phyloP scores from a whole-genome alignment of 2,113 vertebrate species.

The Siniperca chuatsi region DNA sequence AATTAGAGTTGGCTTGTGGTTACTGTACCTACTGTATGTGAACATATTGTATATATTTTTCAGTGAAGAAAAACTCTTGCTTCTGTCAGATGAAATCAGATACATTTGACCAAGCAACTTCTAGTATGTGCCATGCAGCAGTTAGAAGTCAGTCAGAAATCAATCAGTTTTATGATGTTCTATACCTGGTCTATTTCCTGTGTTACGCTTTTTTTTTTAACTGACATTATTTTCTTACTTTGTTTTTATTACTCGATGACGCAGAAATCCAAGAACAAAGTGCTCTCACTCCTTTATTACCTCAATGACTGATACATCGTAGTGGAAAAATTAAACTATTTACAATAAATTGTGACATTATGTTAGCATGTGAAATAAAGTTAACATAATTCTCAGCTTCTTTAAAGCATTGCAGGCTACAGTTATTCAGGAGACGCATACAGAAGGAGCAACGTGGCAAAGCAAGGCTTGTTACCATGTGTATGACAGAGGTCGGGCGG shows the following conservation, averaged over 20 bases:
- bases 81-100: constrained; percentile 5
- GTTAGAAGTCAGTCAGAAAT: not conserved
- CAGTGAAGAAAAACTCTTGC: constrained; percentile 16
- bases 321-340: constrained; percentile 78
- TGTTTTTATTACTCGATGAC: not conserved
- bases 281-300: constrained; percentile 78
- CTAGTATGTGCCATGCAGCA: constrained; percentile 43
- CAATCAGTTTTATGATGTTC: not conserved
- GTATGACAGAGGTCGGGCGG: constrained; percentile 1
- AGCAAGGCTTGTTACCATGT: constrained; percentile 15
- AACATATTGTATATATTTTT: not conserved
- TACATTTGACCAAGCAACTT: constrained; percentile 12
- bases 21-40: not conserved
- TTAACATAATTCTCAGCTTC: constrained; percentile 57
- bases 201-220: not conserved
- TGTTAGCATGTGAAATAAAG: constrained; percentile 68
- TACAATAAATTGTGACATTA: constrained; percentile 75
- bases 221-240: not conserved
- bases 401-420: constrained; percentile 76
- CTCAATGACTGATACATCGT: constrained; percentile 71
- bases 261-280: constrained; percentile 29
- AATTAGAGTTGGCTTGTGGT: not conserved
- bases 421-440: constrained; percentile 52
- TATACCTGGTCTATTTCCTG: not conserved
- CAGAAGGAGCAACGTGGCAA: constrained; percentile 46